Percentiles rank a stretch among this genome's conserved stretches.
phyloP scores from a whole-genome alignment of 2,797 vertebrate genomes.

The Acrossocheilus wenchowensis region DNA sequence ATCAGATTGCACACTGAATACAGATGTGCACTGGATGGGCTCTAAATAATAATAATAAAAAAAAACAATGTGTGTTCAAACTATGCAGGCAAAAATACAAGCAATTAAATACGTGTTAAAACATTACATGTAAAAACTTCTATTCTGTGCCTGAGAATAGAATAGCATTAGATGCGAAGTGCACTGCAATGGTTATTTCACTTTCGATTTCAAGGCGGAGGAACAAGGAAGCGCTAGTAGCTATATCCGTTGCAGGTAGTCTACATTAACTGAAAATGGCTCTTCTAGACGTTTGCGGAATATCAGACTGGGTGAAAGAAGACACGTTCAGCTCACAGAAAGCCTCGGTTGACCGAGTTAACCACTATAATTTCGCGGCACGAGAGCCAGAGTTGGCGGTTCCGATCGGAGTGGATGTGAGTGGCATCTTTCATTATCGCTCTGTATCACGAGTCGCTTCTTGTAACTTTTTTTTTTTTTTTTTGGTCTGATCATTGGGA shows the following conservation, averaged over 20 bases:
- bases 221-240: not conserved
- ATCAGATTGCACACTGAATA: not conserved
- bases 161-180: not conserved
- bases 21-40: not conserved
- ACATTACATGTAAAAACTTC: no score
- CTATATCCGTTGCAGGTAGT: not conserved
- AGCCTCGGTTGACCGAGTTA: conserved; percentile 17
- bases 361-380: conserved; percentile 3
- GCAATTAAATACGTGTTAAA: no score
- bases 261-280: conserved; percentile 18
- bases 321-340: not conserved
- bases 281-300: conserved; percentile 31
- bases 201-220: not conserved
- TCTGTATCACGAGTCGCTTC: not conserved
- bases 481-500: not conserved
- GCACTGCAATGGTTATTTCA: not conserved
- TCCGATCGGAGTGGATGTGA: conserved; percentile 13
- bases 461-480: not conserved
- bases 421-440: not conserved
- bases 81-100: not conserved
- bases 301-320: conserved; percentile 25
- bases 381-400: conserved; percentile 8
- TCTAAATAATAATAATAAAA: no score
- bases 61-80: no score
- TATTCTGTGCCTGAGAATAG: no score